phyloP scores from a whole-genome alignment of 2,888 invertebrate species.

The Atrina japonica region DNA sequence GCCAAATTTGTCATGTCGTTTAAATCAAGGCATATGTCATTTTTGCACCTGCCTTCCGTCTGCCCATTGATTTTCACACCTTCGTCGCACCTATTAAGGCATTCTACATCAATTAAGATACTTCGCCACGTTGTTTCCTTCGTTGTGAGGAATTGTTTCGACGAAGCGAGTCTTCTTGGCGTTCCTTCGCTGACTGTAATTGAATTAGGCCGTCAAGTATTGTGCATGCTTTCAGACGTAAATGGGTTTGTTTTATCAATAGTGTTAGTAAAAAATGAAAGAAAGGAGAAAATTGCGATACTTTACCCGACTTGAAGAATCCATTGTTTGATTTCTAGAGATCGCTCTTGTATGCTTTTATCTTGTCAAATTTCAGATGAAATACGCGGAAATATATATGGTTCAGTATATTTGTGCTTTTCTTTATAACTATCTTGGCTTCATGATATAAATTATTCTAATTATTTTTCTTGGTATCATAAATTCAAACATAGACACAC shows the following conservation, averaged over 20 bases:
- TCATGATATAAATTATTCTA: too few species aligned
- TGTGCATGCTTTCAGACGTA: constrained; percentile 21
- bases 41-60: constrained; percentile 39
- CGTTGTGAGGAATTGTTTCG: constrained; percentile 27
- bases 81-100: constrained; percentile 30
- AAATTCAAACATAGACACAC: too few species aligned
- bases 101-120: constrained; percentile 41
- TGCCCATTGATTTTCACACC: constrained; percentile 41
- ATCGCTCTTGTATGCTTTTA: too few species aligned
- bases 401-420: too few species aligned
- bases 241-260: constrained; percentile 27
- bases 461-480: too few species aligned
- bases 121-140: constrained; percentile 10
- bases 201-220: constrained; percentile 32
- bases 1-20: constrained; percentile 43
- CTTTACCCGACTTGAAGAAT: too few species aligned
- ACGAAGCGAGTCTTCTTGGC: constrained; percentile 21
- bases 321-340: too few species aligned
- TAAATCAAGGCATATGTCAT: constrained; percentile 44
- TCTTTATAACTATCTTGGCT: too few species aligned
- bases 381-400: too few species aligned
- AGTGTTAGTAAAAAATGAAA: constrained; percentile 18
- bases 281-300: constrained; percentile 9
- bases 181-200: constrained; percentile 33
- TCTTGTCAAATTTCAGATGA: too few species aligned